A percentile compares a stretch with the other conserved stretches of the same genome.
Evolutionary conservation across 2,888 invertebrate species (phyloP).

Genomic region (Rhaphigaster nebulosa): DNA sequence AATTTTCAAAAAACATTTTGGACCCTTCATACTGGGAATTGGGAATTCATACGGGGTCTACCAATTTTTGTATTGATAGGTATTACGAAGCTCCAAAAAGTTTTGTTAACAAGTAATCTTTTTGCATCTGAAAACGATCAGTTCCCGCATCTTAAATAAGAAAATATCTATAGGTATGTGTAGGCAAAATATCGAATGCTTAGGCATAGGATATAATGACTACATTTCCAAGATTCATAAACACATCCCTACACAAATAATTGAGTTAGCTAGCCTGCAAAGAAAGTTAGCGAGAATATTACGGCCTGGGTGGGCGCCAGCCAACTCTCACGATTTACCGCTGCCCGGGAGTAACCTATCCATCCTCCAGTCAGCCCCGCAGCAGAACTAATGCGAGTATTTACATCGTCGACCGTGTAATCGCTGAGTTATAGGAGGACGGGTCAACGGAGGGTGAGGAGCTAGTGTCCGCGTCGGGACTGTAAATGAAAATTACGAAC

Average conservation of each 20-base stretch:
- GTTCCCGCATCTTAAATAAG: too few relatives aligned
- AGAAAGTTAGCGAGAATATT: not conserved
- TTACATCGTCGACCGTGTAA: slow-evolving; percentile 18
- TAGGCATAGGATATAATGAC: too few relatives aligned
- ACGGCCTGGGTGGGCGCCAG: not conserved
- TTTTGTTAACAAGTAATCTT: too few relatives aligned
- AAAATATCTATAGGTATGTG: too few relatives aligned
- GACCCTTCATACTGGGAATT: too few relatives aligned
- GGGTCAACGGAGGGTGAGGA: not conserved
- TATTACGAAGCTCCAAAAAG: too few relatives aligned
- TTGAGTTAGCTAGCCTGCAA: not conserved
- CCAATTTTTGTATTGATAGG: too few relatives aligned
- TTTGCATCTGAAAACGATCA: too few relatives aligned
- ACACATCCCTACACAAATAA: not conserved
- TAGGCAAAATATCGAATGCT: too few relatives aligned
- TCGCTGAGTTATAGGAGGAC: not conserved
- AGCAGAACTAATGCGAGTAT: slow-evolving; percentile 28
- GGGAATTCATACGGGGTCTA: too few relatives aligned
- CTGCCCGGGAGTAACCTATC: slow-evolving; percentile 5
- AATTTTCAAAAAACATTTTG: too few relatives aligned
- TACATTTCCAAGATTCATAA: not conserved
- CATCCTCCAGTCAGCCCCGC: not conserved
- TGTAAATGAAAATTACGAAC: not conserved
- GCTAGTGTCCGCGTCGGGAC: not conserved
- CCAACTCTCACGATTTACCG: not conserved